A percentile compares a stretch with the other conserved stretches of the same genome.
Evolutionary conservation across 2,888 invertebrate species (phyloP).

Genomic region (Anoplius nigerrimus): DNA sequence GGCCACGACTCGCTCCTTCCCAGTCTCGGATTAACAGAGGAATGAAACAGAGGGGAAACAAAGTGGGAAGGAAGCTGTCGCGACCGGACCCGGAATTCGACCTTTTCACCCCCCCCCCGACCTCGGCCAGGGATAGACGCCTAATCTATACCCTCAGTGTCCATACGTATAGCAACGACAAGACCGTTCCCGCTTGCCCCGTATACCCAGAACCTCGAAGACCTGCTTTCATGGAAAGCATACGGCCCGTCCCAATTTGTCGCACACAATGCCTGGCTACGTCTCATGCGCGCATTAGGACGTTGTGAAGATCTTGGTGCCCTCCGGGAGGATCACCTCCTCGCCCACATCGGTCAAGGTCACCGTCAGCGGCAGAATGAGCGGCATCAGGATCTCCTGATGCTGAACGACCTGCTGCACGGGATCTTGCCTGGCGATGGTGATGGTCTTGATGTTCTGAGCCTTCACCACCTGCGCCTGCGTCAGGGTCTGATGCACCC

Average conservation of each 20-base stretch:
- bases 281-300: conserved; percentile 51
- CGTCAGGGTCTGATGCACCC: conserved; percentile 30
- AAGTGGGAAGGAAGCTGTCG: not conserved
- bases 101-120: not conserved
- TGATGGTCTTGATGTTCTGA: conserved; percentile 71
- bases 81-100: not conserved
- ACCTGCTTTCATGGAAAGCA: too few relatives aligned
- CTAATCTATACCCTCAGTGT: not conserved
- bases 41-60: conserved; percentile 11
- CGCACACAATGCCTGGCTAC: too few relatives aligned
- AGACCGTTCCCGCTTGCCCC: not conserved
- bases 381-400: conserved; percentile 72
- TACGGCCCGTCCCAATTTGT: too few relatives aligned
- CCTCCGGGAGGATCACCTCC: conserved; percentile 71
- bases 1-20: not conserved
- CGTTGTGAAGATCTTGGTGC: conserved; percentile 71
- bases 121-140: too few relatives aligned
- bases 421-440: conserved; percentile 68
- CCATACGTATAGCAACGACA: conserved; percentile 1
- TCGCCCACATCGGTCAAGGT: conserved; percentile 71
- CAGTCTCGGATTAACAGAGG: not conserved
- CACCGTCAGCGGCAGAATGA: conserved; percentile 70
- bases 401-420: conserved; percentile 68
- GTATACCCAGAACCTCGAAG: too few relatives aligned
- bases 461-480: conserved; percentile 65